Conservation (phyloP, 2,888 invertebrate species). For the Epirrhoe alternata region DNA sequence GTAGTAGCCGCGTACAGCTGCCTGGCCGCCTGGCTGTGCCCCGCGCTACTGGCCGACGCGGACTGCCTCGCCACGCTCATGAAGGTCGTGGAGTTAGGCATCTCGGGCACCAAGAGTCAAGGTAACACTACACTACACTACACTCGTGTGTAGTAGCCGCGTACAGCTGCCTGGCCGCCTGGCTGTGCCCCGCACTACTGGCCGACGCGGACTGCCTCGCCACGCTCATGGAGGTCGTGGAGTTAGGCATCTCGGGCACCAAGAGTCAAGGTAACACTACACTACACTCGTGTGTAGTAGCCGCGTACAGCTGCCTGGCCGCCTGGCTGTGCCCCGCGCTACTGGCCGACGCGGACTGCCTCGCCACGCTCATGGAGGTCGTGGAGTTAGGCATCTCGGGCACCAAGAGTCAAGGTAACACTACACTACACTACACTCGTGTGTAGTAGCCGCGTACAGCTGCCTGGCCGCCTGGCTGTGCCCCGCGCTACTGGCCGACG, state of each 20-base stretch:
- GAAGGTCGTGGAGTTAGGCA: slow-evolving; percentile 98
- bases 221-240: slow-evolving; percentile 97
- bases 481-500: slow-evolving; percentile 95
- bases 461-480: slow-evolving; percentile 97
- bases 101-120: slow-evolving; percentile 96
- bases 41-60: slow-evolving; percentile 95
- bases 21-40: slow-evolving; percentile 96
- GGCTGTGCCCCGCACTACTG: slow-evolving; percentile 96
- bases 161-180: slow-evolving; percentile 95
- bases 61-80: slow-evolving; percentile 96
- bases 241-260: slow-evolving; percentile 98
- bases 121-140: slow-evolving; percentile 83
- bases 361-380: slow-evolving; percentile 97
- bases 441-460: slow-evolving; percentile 96
- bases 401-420: slow-evolving; percentile 90
- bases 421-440: slow-evolving; percentile 92
- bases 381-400: slow-evolving; percentile 99
- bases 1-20: slow-evolving; percentile 97
- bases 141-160: slow-evolving; percentile 98
- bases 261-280: slow-evolving; percentile 88
- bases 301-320: slow-evolving; percentile 95
- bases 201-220: slow-evolving; percentile 96
- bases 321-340: slow-evolving; percentile 97
- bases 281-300: slow-evolving; percentile 97
- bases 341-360: slow-evolving; percentile 95